Evolutionary conservation across 2,113 vertebrate genomes (phyloP).

Genomic region (Coregonus clupeaformis): DNA sequence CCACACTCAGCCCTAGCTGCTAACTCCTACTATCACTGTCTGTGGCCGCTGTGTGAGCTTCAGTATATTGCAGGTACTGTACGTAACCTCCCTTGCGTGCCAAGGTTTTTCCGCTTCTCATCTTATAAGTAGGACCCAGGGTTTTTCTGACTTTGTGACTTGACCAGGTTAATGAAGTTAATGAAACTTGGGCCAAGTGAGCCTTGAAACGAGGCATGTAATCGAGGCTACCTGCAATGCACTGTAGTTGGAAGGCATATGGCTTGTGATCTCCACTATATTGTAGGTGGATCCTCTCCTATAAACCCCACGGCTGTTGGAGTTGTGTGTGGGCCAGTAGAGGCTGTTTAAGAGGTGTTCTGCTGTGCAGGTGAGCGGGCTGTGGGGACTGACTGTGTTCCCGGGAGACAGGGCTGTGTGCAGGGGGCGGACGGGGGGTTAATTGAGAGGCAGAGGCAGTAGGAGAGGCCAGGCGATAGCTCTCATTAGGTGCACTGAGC

Average conservation of each 20-base stretch:
- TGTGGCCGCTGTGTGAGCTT: background rate
- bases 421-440: conserved; percentile 54
- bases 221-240: no score
- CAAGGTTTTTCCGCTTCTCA: background rate
- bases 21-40: background rate
- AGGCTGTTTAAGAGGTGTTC: conserved; percentile 57
- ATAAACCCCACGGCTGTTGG: conserved; percentile 42
- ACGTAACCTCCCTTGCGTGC: background rate
- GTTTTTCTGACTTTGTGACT: no score
- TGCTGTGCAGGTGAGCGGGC: conserved; percentile 53
- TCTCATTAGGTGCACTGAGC: conserved; percentile 52
- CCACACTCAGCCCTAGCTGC: conserved; percentile 26
- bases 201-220: no score
- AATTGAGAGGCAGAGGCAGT: conserved; percentile 49
- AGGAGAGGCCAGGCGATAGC: conserved; percentile 55
- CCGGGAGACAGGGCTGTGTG: conserved; percentile 39
- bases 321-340: conserved; percentile 54
- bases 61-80: background rate
- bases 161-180: no score
- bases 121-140: no score
- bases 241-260: no score
- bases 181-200: no score
- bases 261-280: no score
- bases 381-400: conserved; percentile 43
- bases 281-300: no score